A percentile compares a stretch with the other conserved stretches of the same genome.
Conservation (phyloP, 2,797 vertebrate species). For the Yasuhikotakia modesta region DNA sequence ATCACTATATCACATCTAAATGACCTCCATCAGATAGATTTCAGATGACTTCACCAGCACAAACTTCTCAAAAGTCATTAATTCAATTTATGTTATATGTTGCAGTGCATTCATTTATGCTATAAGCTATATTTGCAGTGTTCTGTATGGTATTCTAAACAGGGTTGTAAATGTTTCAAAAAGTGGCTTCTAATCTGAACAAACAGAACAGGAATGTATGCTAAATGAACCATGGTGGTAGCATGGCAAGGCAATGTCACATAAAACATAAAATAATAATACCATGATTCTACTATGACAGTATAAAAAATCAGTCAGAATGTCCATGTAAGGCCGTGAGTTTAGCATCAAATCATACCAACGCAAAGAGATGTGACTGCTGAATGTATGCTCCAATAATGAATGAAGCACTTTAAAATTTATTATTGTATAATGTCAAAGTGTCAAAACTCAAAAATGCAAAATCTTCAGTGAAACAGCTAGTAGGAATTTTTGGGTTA, state of each 20-base stretch:
- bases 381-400: background rate
- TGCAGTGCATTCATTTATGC: background rate
- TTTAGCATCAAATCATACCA: background rate
- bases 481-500: constrained; percentile 11
- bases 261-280: no score
- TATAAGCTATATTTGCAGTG: background rate
- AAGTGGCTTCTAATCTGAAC: background rate
- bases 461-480: background rate
- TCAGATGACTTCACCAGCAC: background rate
- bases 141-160: background rate
- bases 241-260: no score
- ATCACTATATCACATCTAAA: constrained; percentile 25
- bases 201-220: background rate
- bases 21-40: constrained; percentile 14
- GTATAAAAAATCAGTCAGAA: no score
- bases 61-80: constrained; percentile 9
- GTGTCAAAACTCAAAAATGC: background rate
- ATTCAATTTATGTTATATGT: background rate
- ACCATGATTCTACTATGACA: no score
- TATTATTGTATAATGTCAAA: background rate
- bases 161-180: background rate
- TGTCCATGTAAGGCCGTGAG: background rate
- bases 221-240: no score
- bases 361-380: background rate
- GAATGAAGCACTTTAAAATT: background rate